Evolutionary conservation across 2,888 invertebrate species (phyloP), one percentile per base, ranked within the genome.

Genomic region (Patella depressa): DNA sequence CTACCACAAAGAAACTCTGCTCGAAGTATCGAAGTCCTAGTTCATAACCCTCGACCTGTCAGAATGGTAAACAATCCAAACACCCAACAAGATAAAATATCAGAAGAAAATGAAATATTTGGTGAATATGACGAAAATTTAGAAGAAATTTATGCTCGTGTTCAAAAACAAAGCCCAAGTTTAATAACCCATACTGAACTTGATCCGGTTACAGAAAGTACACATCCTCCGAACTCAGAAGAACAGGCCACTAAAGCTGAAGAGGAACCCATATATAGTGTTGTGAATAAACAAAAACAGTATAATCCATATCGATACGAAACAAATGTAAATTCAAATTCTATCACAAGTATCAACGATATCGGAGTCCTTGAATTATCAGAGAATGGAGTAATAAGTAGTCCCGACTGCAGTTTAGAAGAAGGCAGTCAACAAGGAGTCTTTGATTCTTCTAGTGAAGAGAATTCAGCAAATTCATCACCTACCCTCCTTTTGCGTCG

Each of bases 1-100:
- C 73, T 75, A 11, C 80, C 77, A 2, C 78, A 74, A 11, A 82
- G 83, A 29, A 80, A 86, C n/a, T 85, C 88, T 2, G 88, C 88
- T 55, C 87, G 86, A 71, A 89, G 89, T 75, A 88, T 89, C 74
- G 89, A 89, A 78, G 89, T 89, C 5, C 81, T 89, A 11, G 82
- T 89, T 45, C 85, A 88, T 71, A 72, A 53, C 14, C 19, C 77
- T 71, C 65, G 70, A 7, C 14, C 75, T 2, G 19, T 53, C 14
- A 53, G 15, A 29, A 4, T n/a, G 15, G 19, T 11, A 12, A 53
- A 12, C 45, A 29, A 73, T 11, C 54, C 69, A 19, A 70, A 55
- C 5, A 55, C 53, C n/a, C 45, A 54, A 12, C 78, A 77, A 53
- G 78, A 77, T 24, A 55, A 57, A 45, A 73, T 75, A 53, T 73